Evolutionary conservation across 2,888 invertebrate genomes (phyloP).

Genomic region (Esperia sulphurella): DNA sequence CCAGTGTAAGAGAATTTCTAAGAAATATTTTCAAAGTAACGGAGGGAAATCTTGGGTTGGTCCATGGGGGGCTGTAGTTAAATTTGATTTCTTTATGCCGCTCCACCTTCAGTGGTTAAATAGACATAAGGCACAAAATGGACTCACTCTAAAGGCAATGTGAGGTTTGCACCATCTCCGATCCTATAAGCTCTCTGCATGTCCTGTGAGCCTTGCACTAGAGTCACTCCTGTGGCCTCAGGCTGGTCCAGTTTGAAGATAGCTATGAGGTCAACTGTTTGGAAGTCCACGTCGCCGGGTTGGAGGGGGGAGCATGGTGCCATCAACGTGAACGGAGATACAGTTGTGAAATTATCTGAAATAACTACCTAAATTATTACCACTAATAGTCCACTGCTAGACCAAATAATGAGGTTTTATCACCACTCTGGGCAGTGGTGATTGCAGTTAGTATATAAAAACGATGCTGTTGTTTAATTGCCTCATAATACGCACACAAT

Average conservation of each 20-base stretch:
- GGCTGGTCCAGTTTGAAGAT: slow-evolving; percentile 85
- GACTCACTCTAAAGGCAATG: slow-evolving; percentile 84
- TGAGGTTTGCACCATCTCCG: slow-evolving; percentile 85
- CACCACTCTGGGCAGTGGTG: no score
- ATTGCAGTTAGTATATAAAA: no score
- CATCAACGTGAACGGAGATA: slow-evolving; percentile 28
- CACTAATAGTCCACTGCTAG: no score
- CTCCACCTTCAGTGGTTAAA: no score
- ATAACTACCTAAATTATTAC: slow-evolving; percentile 5
- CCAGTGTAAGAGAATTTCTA: no score
- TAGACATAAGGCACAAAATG: not conserved
- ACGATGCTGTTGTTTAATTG: no score
- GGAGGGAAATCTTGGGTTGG: no score
- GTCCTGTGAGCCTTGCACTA: slow-evolving; percentile 86
- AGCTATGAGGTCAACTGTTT: slow-evolving; percentile 90
- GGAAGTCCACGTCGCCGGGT: slow-evolving; percentile 88
- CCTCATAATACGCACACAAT: no score
- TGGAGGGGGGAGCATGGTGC: slow-evolving; percentile 50
- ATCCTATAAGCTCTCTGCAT: slow-evolving; percentile 90
- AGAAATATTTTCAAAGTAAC: no score
- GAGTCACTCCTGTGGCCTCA: slow-evolving; percentile 82
- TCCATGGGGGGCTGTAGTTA: no score
- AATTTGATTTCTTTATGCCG: no score
- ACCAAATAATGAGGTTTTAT: no score
- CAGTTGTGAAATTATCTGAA: slow-evolving; percentile 41